Conservation (phyloP, 2,888 invertebrate genomes). For the Drosophila affinis region DNA sequence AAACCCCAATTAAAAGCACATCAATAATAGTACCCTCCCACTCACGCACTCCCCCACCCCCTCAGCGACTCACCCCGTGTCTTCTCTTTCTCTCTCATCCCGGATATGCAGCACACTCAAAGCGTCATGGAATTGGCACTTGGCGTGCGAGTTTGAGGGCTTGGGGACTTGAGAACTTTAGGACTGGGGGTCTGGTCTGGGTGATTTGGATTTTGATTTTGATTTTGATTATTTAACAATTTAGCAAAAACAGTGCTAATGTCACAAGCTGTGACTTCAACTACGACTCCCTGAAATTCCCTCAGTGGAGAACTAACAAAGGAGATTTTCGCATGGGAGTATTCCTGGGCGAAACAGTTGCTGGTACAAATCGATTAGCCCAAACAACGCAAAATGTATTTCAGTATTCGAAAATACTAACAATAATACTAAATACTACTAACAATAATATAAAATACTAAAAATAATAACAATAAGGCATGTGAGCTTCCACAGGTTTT, state of each 20-base stretch:
- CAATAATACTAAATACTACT: too few relatives aligned
- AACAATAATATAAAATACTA: too few relatives aligned
- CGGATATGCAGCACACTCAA: constrained; percentile 9
- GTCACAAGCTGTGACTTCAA: constrained; percentile 57
- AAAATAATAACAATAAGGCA: not conserved
- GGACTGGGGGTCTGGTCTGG: constrained; percentile 27
- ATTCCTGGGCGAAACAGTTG: too few relatives aligned
- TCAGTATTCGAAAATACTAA: too few relatives aligned
- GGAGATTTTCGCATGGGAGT: constrained; percentile 1
- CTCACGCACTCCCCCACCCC: not conserved
- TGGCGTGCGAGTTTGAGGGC: constrained; percentile 48
- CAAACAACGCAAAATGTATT: not conserved
- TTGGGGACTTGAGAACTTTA: constrained; percentile 38
- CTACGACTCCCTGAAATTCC: constrained; percentile 6
- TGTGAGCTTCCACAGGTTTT: not conserved
- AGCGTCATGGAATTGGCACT: constrained; percentile 69
- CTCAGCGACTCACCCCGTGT: too few relatives aligned
- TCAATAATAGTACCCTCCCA: constrained; percentile 62
- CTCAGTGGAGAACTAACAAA: constrained; percentile 32
- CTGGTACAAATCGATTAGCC: not conserved
- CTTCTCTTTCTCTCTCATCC: not conserved
- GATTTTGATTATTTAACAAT: constrained; percentile 77
- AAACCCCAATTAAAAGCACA: constrained; percentile 75
- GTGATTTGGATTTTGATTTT: constrained; percentile 60
- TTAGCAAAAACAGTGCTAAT: constrained; percentile 59